Base-by-base conservation (phyloP, 1,140 invertebrate genomes). In the Lycorma delicatula region DNA sequence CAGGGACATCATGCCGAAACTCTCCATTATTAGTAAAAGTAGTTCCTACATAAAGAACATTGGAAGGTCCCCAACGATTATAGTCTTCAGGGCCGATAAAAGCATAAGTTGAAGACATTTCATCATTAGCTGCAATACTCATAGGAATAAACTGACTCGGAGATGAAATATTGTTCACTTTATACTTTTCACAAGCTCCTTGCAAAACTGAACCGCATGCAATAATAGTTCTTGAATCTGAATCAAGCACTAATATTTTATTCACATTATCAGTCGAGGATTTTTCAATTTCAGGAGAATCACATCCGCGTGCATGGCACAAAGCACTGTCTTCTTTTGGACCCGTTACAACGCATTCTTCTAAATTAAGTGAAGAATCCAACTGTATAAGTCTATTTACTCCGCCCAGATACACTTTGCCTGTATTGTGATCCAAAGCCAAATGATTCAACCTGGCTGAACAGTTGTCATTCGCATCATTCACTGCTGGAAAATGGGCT, bases 11-110 rank as follows among this genome's bases (percentile, higher is more conserved):
- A 67, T 95, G 90, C n/a, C 92, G 80, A 71, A 91, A 93, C 63
- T 93, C 88, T 6, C 92, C 93, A 61, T 86, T 86, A 64, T 89
- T 91, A 0, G 91, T 96, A 67, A 95, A 94, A 1, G 93, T 96
- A 2, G 92, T 93, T 2, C 91, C 93, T 4, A 97, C 91, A 75
- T 97, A 97, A 0, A 98, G 74, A 20, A 96, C 87, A 70, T 91
- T 88, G 1, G 81, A 81, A 26, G 78, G 73, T 46, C 82, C 79
- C 83, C 84, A 89, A 62, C 82, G 81, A 56, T 70, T 67, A 66
- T 93, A 92, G 47, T 85, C 81, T 61, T 93, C 86, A 0, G 93
- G 93, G 0, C 93, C 93, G 49, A 98, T 91, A 69, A 96, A 97
- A 1, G 93, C 93, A 65, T 88, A 93, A 0, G 93, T 96, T 0